Percentiles rank a stretch among this genome's conserved stretches.
These are phyloP conservation scores for Pachyuromys duprasi DNA, from an alignment of 2,797 vertebrate genomes.

Conservation along the genomic window DNA sequence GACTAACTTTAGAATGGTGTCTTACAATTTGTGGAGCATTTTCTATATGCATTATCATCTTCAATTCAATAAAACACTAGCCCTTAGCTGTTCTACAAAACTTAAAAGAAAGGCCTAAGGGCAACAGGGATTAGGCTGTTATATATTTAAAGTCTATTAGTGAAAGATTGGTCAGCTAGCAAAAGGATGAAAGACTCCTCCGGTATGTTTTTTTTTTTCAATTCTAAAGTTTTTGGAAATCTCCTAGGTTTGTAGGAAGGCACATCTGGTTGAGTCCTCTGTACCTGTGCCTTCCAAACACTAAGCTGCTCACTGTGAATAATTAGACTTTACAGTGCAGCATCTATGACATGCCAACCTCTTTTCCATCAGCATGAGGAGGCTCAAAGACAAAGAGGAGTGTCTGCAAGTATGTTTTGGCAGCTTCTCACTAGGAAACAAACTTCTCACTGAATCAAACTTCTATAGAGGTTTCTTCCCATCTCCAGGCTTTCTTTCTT, in stretches of 20 bases:
- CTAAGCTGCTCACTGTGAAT: rapidly evolving
- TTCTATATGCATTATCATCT: slow-evolving; percentile 55
- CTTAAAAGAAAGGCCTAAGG: slow-evolving; percentile 53
- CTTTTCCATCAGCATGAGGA: background rate
- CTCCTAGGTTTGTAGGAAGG: background rate
- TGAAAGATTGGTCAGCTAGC: slow-evolving; percentile 42
- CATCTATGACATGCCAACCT: rapidly evolving
- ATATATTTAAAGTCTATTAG: slow-evolving; percentile 70
- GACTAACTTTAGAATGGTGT: background rate
- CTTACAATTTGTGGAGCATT: slow-evolving; percentile 66
- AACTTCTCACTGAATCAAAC: background rate
- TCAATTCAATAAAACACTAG: slow-evolving; percentile 59
- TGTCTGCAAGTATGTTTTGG: background rate
- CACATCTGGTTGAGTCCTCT: background rate
- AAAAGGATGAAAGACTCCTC: slow-evolving; percentile 20
- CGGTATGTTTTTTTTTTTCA: background rate
- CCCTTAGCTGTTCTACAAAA: slow-evolving; percentile 52
- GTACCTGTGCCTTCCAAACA: background rate
- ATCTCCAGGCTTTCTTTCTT: background rate
- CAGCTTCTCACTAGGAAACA: background rate
- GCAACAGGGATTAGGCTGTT: slow-evolving; percentile 41
- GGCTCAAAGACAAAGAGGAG: background rate
- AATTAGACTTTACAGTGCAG: rapidly evolving
- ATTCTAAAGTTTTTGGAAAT: background rate
- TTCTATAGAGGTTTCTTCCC: background rate